Base-by-base conservation (phyloP, 2,797 vertebrate genomes). In the Alosa sapidissima region DNA sequence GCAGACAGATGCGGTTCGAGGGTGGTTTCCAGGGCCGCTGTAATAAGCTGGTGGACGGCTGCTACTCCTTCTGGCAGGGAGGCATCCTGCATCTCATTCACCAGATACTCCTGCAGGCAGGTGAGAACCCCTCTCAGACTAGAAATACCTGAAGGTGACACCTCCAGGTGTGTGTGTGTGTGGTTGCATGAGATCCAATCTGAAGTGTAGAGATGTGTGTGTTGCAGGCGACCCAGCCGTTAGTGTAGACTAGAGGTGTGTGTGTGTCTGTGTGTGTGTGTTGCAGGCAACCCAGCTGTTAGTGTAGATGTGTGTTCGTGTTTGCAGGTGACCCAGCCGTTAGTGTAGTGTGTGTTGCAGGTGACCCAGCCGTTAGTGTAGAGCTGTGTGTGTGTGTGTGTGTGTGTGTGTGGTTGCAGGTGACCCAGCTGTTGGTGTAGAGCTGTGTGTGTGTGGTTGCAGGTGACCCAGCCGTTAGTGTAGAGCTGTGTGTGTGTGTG, bases 11-110 rank as follows among this genome's bases (percentile, higher is more conserved):
- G 95, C 87, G 93, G 11, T 96, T 96, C 0, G 96, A 96, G 91
- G 96, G 96, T 0, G 96, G 96, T 36, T 96, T 96, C 89, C 96
- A 96, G 86, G 96, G 96, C 1, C 95, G 96, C 81, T 96, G 96
- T 87, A 96, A 96, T 90, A 96, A 96, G 91, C 90, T 96, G 90
- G 95, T 96, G 87, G 95, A 96, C 0, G 95, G 96, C 54, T 96
- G 96, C 91, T 96, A 96, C 86, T 96, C 96, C 78, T 96, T 96
- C 88, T 96, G 65, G 65, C 65, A 72, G 5, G 65, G 65, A 72
- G 65, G 11, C 2, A 36, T 36, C 11, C 33, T 72, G 65, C 65
- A 72, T 11, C 65, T 72, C 2, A 72, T 41, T 16, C 65, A 72
- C 14, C 65, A 72, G 28, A 36, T 28, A 14, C 65, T 72, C 6